Evolutionary conservation across 1,140 invertebrate species (phyloP).

Genomic region (Macrobrachium rosenbergii): DNA sequence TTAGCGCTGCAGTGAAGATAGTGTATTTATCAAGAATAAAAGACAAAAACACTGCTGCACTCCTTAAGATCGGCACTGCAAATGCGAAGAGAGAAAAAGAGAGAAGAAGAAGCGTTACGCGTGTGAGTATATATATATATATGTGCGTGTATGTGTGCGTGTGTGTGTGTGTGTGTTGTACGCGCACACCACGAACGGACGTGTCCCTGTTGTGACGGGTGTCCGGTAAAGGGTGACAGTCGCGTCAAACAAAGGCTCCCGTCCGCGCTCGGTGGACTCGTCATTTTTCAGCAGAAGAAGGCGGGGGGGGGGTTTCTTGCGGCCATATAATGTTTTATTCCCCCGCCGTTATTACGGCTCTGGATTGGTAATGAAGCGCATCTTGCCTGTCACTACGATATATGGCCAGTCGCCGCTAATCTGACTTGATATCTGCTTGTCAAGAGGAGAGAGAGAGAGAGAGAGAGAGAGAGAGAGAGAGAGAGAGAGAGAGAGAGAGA

Average conservation of each 20-base stretch:
- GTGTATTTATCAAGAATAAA: no score
- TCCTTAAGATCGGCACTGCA: no score
- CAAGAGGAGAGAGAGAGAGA: constrained; percentile 21
- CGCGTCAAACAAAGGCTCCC: constrained; percentile 30
- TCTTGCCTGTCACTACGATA: constrained; percentile 48
- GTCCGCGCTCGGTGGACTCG: constrained; percentile 23
- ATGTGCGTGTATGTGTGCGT: constrained; percentile 35
- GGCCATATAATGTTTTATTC: constrained; percentile 19
- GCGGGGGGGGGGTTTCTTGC: not conserved
- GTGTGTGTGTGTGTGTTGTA: not conserved
- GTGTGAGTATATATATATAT: not conserved
- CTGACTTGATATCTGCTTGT: constrained; percentile 38
- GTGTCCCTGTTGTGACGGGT: constrained; percentile 45
- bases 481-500: constrained; percentile 14
- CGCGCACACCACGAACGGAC: not conserved
- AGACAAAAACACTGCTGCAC: no score
- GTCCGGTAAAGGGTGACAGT: constrained; percentile 43
- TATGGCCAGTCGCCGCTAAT: constrained; percentile 30
- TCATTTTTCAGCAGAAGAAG: constrained; percentile 39
- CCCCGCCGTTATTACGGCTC: constrained; percentile 29
- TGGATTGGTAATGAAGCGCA: constrained; percentile 43
- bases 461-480: constrained; percentile 3
- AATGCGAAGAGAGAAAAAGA: not conserved
- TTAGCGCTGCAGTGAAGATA: not conserved
- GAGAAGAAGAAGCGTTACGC: not conserved